Percentiles rank a stretch among this genome's conserved stretches.
These are phyloP conservation scores for Amia ocellicauda DNA, from an alignment of 2,113 vertebrate genomes.

Conservation along the genomic window DNA sequence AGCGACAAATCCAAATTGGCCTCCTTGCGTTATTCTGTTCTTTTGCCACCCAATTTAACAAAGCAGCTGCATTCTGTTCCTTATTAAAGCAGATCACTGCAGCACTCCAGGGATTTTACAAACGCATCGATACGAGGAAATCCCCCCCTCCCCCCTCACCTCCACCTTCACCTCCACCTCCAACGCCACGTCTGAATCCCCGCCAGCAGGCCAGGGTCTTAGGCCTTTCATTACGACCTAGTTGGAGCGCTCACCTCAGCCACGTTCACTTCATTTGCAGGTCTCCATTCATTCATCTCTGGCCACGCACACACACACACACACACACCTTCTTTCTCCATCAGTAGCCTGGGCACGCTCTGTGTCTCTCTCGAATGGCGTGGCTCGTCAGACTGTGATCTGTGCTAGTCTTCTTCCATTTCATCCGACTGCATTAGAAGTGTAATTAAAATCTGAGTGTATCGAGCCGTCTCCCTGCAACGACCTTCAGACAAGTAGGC, in stretches of 20 bases:
- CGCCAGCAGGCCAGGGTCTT: slow-evolving; percentile 20
- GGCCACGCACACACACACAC: no score
- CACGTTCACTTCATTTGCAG: background rate
- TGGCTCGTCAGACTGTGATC: background rate
- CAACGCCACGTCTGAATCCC: slow-evolving; percentile 1
- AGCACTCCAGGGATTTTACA: slow-evolving; percentile 8
- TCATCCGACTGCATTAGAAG: slow-evolving; percentile 7
- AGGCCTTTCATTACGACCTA: slow-evolving; percentile 2
- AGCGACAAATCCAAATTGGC: background rate
- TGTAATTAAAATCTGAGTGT: background rate
- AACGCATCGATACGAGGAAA: background rate
- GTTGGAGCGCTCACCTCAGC: slow-evolving; percentile 7
- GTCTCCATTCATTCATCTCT: background rate
- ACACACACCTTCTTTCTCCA: background rate
- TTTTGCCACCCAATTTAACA: background rate
- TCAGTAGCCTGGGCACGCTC: background rate
- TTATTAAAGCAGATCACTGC: background rate
- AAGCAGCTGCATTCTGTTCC: slow-evolving; percentile 6
- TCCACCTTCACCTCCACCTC: slow-evolving; percentile 11
- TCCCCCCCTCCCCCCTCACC: slow-evolving; percentile 13
- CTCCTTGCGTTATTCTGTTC: background rate
- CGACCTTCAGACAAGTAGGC: background rate
- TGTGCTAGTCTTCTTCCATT: background rate
- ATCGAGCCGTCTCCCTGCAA: background rate
- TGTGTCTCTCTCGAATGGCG: background rate